These are phyloP conservation scores for Dicrostonyx torquatus DNA, from an alignment of 2,797 vertebrate species.

Conservation along the genomic window DNA sequence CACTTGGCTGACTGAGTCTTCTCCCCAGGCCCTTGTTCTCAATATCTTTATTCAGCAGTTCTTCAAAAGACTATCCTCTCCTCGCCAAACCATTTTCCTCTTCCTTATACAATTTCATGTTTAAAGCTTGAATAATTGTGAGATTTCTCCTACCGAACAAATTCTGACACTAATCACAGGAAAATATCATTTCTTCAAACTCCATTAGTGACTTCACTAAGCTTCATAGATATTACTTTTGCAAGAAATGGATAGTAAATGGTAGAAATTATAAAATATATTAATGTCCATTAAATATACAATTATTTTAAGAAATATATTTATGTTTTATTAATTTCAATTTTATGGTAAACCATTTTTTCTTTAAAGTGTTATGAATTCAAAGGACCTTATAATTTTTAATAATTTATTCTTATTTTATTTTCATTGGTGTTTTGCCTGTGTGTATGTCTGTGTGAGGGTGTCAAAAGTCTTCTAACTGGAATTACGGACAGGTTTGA, in stretches of 20 bases:
- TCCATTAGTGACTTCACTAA: background rate
- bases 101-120: background rate
- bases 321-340: slow-evolving; percentile 37
- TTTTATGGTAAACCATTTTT: slow-evolving; percentile 21
- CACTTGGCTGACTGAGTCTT: background rate
- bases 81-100: background rate
- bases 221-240: background rate
- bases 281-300: slow-evolving; percentile 7
- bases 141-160: background rate
- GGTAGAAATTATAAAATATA: background rate
- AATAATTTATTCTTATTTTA: background rate
- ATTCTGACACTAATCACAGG: background rate
- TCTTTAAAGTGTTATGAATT: slow-evolving; percentile 14
- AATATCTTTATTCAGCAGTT: background rate
- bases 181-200: slow-evolving; percentile 23
- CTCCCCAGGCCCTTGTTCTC: background rate
- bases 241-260: background rate
- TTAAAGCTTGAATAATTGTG: background rate
- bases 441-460: background rate
- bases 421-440: background rate
- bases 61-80: background rate
- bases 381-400: background rate
- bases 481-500: background rate
- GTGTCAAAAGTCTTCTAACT: background rate
- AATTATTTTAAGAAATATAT: slow-evolving; percentile 30